phyloP scores from a whole-genome alignment of 2,113 vertebrate genomes.

The Scortum barcoo region DNA sequence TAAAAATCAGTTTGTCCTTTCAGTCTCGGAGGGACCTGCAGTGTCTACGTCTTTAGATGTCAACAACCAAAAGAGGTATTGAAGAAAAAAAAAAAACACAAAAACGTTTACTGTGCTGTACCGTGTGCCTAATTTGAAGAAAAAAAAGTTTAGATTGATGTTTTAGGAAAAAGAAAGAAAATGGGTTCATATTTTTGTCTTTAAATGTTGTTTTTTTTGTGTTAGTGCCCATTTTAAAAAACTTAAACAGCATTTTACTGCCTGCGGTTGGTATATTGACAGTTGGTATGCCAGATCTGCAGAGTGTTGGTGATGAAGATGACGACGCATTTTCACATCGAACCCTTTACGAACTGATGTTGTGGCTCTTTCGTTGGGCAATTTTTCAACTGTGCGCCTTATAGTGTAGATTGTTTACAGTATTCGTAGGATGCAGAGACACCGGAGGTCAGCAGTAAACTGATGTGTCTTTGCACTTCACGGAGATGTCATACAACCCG shows the following conservation, averaged over 20 bases:
- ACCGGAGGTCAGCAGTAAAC: conserved; percentile 44
- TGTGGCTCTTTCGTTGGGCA: conserved; percentile 75
- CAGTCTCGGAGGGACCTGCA: conserved; percentile 20
- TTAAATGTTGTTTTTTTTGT: conserved; percentile 33
- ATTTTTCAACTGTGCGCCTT: conserved; percentile 84
- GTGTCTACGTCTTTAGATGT: conserved; percentile 70
- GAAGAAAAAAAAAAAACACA: conserved; percentile 57
- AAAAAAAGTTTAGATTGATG: conserved; percentile 37
- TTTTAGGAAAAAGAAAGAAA: conserved; percentile 58
- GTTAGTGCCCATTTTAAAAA: conserved; percentile 53
- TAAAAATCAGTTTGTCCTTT: conserved; percentile 18
- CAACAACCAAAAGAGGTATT: conserved; percentile 70
- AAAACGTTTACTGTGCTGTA: conserved; percentile 73
- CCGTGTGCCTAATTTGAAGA: conserved; percentile 76
- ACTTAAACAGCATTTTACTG: conserved; percentile 77
- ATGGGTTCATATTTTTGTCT: conserved; percentile 50
- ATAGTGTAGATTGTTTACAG: conserved; percentile 86
- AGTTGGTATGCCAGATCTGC: conserved; percentile 77
- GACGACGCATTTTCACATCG: conserved; percentile 55
- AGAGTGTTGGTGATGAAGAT: conserved; percentile 60
- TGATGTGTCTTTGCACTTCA: conserved; percentile 73
- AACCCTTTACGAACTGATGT: conserved; percentile 76
- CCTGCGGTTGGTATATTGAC: conserved; percentile 75
- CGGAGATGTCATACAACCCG: conserved; percentile 73
- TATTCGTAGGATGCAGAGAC: conserved; percentile 67